These are phyloP conservation scores for Acromyrmex echinatior DNA, from an alignment of 1,140 invertebrate species.

Conservation along the genomic window DNA sequence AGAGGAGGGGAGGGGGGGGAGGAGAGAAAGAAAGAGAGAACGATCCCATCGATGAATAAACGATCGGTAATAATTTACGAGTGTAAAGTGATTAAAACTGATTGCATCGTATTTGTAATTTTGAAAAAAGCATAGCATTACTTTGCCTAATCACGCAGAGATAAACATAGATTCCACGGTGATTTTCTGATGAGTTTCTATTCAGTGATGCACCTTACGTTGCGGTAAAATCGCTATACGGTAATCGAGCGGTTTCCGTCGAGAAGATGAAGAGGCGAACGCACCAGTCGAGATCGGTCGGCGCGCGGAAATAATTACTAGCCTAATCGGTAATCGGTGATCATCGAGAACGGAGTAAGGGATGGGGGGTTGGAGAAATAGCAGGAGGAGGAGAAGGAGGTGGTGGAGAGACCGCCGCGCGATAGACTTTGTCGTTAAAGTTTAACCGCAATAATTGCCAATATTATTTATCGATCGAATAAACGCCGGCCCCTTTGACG, in stretches of 20 bases:
- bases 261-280: not conserved
- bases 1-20: too few relatives aligned
- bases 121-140: not conserved
- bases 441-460: slow-evolving; percentile 58
- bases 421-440: slow-evolving; percentile 61
- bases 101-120: slow-evolving; percentile 18
- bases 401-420: not conserved
- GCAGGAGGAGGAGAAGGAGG: not conserved
- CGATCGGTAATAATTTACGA: too few relatives aligned
- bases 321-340: slow-evolving; percentile 57
- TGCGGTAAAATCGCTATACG: slow-evolving; percentile 33
- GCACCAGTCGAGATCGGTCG: slow-evolving; percentile 30
- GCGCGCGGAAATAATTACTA: slow-evolving; percentile 64
- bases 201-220: not conserved
- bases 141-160: not conserved
- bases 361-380: not conserved
- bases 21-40: too few relatives aligned
- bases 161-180: not conserved
- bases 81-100: slow-evolving; percentile 9
- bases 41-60: not conserved
- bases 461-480: slow-evolving; percentile 68
- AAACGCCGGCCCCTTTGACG: slow-evolving; percentile 49
- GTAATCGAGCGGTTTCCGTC: slow-evolving; percentile 21
- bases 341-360: not conserved
- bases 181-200: not conserved